A percentile compares a stretch with the other conserved stretches of the same genome.
These are phyloP conservation scores for Trematomus bernacchii DNA, from an alignment of 2,797 vertebrate genomes.

Conservation along the genomic window DNA sequence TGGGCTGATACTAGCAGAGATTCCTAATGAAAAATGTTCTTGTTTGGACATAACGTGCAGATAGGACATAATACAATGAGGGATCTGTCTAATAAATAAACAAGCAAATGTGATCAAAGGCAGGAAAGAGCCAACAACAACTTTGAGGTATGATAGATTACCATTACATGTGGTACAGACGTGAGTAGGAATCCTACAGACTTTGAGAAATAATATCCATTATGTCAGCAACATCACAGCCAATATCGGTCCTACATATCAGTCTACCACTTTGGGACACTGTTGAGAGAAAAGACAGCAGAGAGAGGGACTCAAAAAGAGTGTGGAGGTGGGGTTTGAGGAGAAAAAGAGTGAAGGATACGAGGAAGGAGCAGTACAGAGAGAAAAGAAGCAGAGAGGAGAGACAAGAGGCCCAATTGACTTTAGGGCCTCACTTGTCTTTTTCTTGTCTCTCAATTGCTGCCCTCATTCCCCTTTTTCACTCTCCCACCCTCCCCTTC, in stretches of 20 bases:
- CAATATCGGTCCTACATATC: not conserved
- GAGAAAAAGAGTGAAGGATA: conserved; percentile 25
- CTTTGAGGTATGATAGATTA: not conserved
- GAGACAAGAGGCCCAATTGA: conserved; percentile 61
- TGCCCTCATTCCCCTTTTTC: conserved; percentile 50
- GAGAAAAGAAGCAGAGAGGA: conserved; percentile 48
- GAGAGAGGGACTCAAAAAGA: conserved; percentile 20
- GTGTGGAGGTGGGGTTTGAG: not conserved
- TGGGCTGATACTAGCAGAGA: not conserved
- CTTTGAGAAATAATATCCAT: not conserved
- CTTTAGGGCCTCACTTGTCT: conserved; percentile 65
- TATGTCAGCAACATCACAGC: conserved; percentile 1
- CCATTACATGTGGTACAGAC: not conserved
- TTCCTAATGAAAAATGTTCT: conserved; percentile 25
- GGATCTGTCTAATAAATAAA: conserved; percentile 9
- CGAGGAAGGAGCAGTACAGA: conserved; percentile 35
- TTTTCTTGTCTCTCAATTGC: conserved; percentile 64
- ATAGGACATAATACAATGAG: conserved; percentile 29
- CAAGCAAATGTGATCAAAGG: not conserved
- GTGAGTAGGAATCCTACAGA: not conserved
- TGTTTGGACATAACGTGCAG: conserved; percentile 16
- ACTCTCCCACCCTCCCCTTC: conserved; percentile 22
- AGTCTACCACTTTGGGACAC: conserved; percentile 1
- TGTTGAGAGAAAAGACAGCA: conserved; percentile 31
- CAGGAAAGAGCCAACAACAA: not conserved